These are phyloP conservation scores for Yponomeuta plumbellus DNA, from an alignment of 2,888 invertebrate species.

Conservation along the genomic window DNA sequence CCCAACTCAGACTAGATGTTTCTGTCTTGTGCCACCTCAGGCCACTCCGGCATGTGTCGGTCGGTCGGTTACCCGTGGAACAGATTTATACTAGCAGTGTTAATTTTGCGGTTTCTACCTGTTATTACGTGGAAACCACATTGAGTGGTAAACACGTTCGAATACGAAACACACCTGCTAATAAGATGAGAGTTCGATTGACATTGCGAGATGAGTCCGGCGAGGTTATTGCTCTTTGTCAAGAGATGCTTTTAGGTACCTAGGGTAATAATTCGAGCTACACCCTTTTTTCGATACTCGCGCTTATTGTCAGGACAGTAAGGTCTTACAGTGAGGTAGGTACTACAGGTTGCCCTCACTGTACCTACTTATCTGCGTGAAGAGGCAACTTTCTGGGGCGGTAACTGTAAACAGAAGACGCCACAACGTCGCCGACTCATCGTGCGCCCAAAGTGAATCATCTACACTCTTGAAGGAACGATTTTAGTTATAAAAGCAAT, in stretches of 20 bases:
- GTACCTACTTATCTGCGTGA: background rate
- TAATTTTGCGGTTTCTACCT: background rate
- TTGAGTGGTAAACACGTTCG: background rate
- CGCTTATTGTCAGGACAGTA: too few relatives aligned
- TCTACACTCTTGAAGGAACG: background rate
- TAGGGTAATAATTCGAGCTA: background rate
- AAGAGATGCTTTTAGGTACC: background rate
- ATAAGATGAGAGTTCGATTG: background rate
- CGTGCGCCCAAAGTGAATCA: background rate
- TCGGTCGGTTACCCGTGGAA: too few relatives aligned
- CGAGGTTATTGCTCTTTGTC: background rate
- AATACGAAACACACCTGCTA: background rate
- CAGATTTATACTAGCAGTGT: background rate
- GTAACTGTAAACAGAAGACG: conserved; percentile 39
- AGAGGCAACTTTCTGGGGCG: conserved; percentile 24
- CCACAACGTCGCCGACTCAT: conserved; percentile 10
- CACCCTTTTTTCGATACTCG: too few relatives aligned
- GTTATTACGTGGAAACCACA: background rate
- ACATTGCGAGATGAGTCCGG: background rate
- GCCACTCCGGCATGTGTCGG: too few relatives aligned
- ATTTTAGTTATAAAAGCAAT: background rate
- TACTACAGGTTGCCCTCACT: conserved; percentile 16
- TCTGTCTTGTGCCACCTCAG: too few relatives aligned
- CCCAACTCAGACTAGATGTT: too few relatives aligned
- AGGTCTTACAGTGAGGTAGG: too few relatives aligned